Evolutionary conservation across 1,140 invertebrate species (phyloP), one percentile per base, ranked within the genome.

Genomic region (Ceratina calcarata): DNA sequence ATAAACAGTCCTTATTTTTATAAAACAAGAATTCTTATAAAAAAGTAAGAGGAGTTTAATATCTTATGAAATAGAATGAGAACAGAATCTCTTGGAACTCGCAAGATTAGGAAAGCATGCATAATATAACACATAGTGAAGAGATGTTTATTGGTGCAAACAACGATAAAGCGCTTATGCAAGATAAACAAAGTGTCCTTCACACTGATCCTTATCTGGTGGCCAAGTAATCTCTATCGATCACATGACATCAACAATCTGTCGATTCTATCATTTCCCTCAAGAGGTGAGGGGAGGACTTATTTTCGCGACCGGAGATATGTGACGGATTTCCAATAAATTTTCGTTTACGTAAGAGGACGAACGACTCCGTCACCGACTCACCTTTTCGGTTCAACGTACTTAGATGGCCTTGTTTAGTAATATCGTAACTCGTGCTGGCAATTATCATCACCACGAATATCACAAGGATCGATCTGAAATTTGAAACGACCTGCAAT

Each of bases 371-470:
- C 82, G 64, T 13, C 16, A 20, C 7, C 45, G 22, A 71, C 66
- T 27, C 71, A 86, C 80, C 72, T 80, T 60, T 77, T 51, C 13
- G 58, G 37, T 78, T 37, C 60, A 67, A 68, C n/a, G 78, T 37
- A 22, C 60, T 69, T 16, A n/a, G 13, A 20, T 69, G 70, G 49
- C 80, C 73, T 76, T 72, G 69, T 51, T 78, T 80, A n/a, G 68
- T 70, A 64, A 90, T 66, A 62, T 91, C 89, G 79, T 90, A 90
- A 71, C 72, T 60, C 6, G 90, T 91, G 72, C 87, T 89, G 69
- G 55, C 68, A 53, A 89, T 65, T 62, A 88, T 70, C 55, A 89
- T 79, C 16, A 76, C 37, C 55, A 68, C 78, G 61, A 91, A 86
- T 22, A 87, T 66, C 68, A 73, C 32, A 64, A 90, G 55, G 20